Conservation (phyloP, 1,140 invertebrate species). For the Linepithema humile region DNA sequence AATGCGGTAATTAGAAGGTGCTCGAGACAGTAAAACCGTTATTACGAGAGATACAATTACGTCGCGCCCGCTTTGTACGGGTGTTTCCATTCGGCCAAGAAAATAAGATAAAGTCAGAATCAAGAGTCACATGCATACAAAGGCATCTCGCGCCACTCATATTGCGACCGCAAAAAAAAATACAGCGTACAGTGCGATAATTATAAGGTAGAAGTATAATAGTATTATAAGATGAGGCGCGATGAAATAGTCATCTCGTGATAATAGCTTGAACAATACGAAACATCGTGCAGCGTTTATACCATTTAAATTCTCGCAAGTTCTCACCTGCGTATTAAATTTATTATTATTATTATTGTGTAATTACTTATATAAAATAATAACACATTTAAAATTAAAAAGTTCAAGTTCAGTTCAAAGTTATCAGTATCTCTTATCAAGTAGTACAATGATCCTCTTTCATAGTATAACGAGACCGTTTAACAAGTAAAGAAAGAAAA, state of each 20-base stretch:
- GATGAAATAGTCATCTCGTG: not conserved
- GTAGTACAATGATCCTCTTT: slow-evolving; percentile 49
- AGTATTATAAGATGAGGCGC: not conserved
- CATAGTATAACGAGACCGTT: slow-evolving; percentile 49
- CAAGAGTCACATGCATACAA: slow-evolving; percentile 49
- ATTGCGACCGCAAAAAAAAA: slow-evolving; percentile 28
- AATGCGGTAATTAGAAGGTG: slow-evolving; percentile 67
- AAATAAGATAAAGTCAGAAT: slow-evolving; percentile 69
- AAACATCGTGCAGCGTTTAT: not conserved
- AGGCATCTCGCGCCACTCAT: slow-evolving; percentile 8
- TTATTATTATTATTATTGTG: not conserved
- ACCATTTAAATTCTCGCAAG: not conserved
- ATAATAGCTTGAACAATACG: not conserved
- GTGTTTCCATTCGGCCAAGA: slow-evolving; percentile 55
- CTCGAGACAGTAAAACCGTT: slow-evolving; percentile 61
- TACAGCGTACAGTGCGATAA: slow-evolving; percentile 37
- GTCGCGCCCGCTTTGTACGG: slow-evolving; percentile 40
- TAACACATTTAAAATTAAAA: too few relatives aligned
- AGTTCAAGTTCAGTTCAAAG: too few relatives aligned
- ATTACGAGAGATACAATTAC: slow-evolving; percentile 65
- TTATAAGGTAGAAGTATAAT: slow-evolving; percentile 10
- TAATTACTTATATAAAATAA: not conserved
- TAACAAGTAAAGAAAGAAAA: slow-evolving; percentile 64
- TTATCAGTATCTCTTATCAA: not conserved
- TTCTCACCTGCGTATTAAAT: not conserved